phyloP scores from a whole-genome alignment of 2,113 vertebrate species.

The Hippoglossus stenolepis region DNA sequence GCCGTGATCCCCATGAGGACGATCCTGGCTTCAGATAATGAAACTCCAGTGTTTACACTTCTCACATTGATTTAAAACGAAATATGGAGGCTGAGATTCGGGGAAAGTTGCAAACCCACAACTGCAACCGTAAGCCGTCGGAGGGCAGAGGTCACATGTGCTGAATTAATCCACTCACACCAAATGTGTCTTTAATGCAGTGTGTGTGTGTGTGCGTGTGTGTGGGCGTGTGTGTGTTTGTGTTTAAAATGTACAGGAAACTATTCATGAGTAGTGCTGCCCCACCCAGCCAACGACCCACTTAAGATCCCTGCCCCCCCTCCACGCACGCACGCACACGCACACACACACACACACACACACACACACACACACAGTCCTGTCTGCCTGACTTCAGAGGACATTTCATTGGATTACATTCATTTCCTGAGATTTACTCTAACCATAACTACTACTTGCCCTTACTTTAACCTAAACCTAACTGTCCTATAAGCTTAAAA shows the following conservation, averaged over 20 bases:
- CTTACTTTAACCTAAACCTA: too few species aligned
- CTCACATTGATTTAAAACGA: neutral
- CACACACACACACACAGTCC: neutral
- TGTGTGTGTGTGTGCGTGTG: neutral
- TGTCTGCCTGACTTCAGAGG: too few species aligned
- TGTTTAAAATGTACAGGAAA: conserved; percentile 47
- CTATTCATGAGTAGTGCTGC: conserved; percentile 36
- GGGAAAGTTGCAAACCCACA: neutral
- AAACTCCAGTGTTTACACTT: neutral
- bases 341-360: neutral
- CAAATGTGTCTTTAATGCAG: neutral
- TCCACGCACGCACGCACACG: too few species aligned
- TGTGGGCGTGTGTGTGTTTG: neutral
- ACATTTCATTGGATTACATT: too few species aligned
- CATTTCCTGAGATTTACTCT: too few species aligned
- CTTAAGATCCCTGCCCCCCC: conserved; percentile 45
- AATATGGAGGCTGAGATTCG: neutral
- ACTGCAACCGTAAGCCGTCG: neutral
- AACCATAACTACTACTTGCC: too few species aligned
- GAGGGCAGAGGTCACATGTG: neutral
- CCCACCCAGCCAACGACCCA: conserved; percentile 62
- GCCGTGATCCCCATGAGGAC: neutral
- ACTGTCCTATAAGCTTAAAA: too few species aligned
- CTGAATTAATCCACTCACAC: neutral
- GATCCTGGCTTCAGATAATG: neutral